phyloP scores from a whole-genome alignment of 2,113 vertebrate species.

The Ophiodon elongatus region DNA sequence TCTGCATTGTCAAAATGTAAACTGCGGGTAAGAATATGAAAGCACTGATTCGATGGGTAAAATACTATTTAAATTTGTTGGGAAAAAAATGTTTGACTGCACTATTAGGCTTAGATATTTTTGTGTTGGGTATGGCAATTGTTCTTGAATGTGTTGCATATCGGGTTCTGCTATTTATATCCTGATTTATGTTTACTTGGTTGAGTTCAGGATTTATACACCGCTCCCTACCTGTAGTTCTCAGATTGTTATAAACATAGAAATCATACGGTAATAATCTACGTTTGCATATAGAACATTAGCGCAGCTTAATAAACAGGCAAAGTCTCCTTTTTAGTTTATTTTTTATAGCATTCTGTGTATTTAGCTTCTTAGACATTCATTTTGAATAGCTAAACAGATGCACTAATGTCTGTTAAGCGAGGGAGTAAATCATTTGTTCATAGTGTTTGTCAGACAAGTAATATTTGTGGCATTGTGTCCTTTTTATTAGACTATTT shows the following conservation, averaged over 20 bases:
- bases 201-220: not conserved
- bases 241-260: conserved; percentile 3
- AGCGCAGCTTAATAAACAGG: conserved; percentile 46
- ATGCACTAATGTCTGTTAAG: conserved; percentile 33
- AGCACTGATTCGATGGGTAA: conserved; percentile 50
- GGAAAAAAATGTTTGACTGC: conserved; percentile 29
- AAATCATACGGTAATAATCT: conserved; percentile 8
- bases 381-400: conserved; percentile 23
- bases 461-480: conserved; percentile 8
- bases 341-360: not conserved
- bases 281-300: conserved; percentile 13
- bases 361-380: conserved; percentile 20
- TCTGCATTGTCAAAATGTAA: conserved; percentile 27
- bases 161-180: conserved; percentile 34
- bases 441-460: conserved; percentile 11
- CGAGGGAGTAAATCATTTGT: not conserved
- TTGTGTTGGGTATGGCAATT: not conserved
- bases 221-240: not conserved
- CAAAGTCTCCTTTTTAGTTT: not conserved
- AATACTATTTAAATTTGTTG: conserved; percentile 16
- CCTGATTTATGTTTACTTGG: conserved; percentile 10
- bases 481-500: not conserved
- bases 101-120: conserved; percentile 31
- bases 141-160: conserved; percentile 38
- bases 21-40: conserved; percentile 22